A percentile compares a stretch with the other conserved stretches of the same genome.
Evolutionary conservation across 2,888 invertebrate genomes (phyloP).

Genomic region (Eustalomyia histrio): DNA sequence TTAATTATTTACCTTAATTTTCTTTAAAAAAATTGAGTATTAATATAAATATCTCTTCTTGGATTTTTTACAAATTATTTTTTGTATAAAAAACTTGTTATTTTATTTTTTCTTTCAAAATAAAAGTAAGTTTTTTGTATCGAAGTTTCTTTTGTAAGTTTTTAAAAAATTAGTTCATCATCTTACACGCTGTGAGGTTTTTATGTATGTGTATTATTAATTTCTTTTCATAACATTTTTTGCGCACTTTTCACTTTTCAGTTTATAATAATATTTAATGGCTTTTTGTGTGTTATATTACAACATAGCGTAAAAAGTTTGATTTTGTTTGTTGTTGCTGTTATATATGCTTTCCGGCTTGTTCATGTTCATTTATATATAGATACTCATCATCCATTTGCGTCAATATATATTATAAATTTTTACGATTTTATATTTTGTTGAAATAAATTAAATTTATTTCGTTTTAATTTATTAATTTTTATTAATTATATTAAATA

Average conservation of each 20-base stretch:
- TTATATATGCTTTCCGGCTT: conserved; percentile 58
- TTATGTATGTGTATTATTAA: conserved; percentile 35
- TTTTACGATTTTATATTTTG: conserved; percentile 7
- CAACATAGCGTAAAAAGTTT: conserved; percentile 54
- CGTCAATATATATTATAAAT: conserved; percentile 36
- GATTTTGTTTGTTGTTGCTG: conserved; percentile 37
- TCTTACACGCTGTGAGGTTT: conserved; percentile 60
- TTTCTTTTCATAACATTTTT: conserved; percentile 50
- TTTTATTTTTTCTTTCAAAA: conserved; percentile 69
- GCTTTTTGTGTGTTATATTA: conserved; percentile 49
- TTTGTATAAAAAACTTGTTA: conserved; percentile 56
- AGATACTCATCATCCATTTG: conserved; percentile 40
- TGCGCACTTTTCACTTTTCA: conserved; percentile 53
- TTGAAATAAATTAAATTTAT: not conserved
- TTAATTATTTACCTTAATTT: conserved; percentile 70
- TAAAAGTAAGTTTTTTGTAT: conserved; percentile 64
- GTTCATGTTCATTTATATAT: conserved; percentile 33
- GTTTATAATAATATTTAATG: conserved; percentile 47
- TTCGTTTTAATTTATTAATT: not conserved
- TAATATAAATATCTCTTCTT: conserved; percentile 3
- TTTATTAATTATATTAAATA: conserved; percentile 4
- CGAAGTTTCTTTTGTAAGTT: conserved; percentile 63
- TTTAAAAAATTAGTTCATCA: conserved; percentile 52
- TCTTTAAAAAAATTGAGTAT: conserved; percentile 45
- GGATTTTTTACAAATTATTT: not conserved